phyloP scores from a whole-genome alignment of 2,888 invertebrate genomes.

The Chrysomela aeneicollis region DNA sequence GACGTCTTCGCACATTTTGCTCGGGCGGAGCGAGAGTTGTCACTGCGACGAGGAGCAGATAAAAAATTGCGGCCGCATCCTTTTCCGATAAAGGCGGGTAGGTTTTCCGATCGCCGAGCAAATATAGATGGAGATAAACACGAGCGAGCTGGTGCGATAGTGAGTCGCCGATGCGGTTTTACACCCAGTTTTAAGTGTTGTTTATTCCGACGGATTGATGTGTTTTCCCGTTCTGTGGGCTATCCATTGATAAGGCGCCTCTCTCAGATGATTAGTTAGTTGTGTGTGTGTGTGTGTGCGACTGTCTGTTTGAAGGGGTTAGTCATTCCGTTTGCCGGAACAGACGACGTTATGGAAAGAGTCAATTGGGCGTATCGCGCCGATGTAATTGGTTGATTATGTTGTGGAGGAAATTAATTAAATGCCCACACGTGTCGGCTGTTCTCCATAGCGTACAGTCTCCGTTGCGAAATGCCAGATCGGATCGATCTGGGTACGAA shows the following conservation, averaged over 20 bases:
- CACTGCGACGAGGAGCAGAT: no score
- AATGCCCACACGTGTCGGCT: conserved; percentile 38
- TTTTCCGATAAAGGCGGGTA: conserved; percentile 32
- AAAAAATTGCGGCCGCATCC: conserved; percentile 41
- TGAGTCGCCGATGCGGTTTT: conserved; percentile 28
- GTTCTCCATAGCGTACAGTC: not conserved
- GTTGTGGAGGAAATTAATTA: conserved; percentile 32
- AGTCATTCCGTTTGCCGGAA: conserved; percentile 42
- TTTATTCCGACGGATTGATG: conserved; percentile 25
- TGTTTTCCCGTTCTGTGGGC: conserved; percentile 26
- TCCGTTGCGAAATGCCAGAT: conserved; percentile 28
- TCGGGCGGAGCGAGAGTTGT: no score
- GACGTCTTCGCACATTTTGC: conserved; percentile 40
- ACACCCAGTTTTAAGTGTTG: conserved; percentile 22
- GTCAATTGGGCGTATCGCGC: conserved; percentile 42
- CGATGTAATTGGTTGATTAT: conserved; percentile 40
- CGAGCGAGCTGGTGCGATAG: conserved; percentile 14
- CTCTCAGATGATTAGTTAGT: no score
- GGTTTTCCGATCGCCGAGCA: conserved; percentile 34
- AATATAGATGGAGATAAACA: conserved; percentile 27
- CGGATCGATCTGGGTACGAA: conserved; percentile 25
- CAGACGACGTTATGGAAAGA: conserved; percentile 35
- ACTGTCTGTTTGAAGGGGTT: conserved; percentile 34
- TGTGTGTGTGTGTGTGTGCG: no score
- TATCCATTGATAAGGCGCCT: conserved; percentile 38